Conservation (phyloP, 2,797 vertebrate species). For the Lutjanus argentimaculatus region DNA sequence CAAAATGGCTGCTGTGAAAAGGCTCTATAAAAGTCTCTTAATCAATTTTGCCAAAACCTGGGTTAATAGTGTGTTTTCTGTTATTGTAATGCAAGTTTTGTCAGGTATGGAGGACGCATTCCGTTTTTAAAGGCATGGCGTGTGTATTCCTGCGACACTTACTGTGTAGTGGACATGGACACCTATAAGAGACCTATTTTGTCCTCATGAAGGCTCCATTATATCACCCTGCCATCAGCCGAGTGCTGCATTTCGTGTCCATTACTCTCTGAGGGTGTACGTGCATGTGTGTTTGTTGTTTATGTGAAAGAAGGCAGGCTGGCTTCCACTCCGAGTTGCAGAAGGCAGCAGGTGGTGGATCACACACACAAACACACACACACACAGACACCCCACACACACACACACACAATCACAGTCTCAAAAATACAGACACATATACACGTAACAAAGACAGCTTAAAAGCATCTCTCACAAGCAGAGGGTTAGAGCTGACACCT, state of each 20-base stretch:
- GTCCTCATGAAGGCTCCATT: constrained; percentile 52
- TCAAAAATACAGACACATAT: neutral
- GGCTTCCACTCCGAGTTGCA: constrained; percentile 44
- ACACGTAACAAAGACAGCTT: constrained; percentile 7
- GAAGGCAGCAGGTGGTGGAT: constrained; percentile 56
- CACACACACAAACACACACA: constrained; percentile 12
- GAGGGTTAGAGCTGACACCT: constrained; percentile 19
- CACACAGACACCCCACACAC: neutral
- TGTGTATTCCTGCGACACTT: constrained; percentile 17
- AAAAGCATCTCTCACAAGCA: constrained; percentile 25
- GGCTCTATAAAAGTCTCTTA: neutral
- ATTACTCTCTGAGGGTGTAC: constrained; percentile 43
- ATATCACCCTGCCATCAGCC: constrained; percentile 48
- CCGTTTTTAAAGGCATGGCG: neutral
- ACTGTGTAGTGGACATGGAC: constrained; percentile 25
- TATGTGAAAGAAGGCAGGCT: constrained; percentile 32
- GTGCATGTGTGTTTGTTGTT: constrained; percentile 28
- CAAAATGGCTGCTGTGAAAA: too few relatives aligned
- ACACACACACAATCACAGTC: constrained; percentile 5
- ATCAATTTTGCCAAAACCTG: neutral
- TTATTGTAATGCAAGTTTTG: constrained; percentile 1
- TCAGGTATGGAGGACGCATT: neutral
- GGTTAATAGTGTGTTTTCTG: neutral
- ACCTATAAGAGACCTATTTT: constrained; percentile 50
- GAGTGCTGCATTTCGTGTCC: constrained; percentile 51